These are phyloP conservation scores for Odontomachus brunneus DNA, from an alignment of 1,140 invertebrate genomes.

Conservation along the genomic window DNA sequence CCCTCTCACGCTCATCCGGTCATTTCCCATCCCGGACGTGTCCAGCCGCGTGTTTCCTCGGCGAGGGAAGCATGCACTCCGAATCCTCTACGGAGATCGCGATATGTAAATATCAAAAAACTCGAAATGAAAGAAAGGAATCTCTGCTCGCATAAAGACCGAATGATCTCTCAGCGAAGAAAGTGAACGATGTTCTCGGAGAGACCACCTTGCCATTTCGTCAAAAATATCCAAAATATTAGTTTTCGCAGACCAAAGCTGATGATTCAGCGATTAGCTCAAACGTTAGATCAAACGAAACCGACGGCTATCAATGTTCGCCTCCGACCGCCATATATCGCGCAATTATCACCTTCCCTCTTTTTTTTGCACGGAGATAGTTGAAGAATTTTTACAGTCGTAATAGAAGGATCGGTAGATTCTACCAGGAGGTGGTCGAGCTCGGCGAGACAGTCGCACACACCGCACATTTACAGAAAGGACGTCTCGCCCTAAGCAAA, in stretches of 20 bases:
- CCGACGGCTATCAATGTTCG: not conserved
- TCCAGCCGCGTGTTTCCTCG: conserved; percentile 71
- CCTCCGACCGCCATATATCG: conserved; percentile 5
- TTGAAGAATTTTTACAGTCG: conserved; percentile 51
- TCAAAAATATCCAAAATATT: too few species aligned
- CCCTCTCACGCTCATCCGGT: conserved; percentile 75
- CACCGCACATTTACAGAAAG: conserved; percentile 26
- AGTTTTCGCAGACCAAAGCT: too few species aligned
- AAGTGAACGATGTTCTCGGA: too few species aligned
- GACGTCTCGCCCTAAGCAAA: conserved; percentile 72
- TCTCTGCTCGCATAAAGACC: not conserved
- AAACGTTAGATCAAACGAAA: not conserved
- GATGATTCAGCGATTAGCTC: not conserved
- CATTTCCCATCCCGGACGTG: conserved; percentile 71
- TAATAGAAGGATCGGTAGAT: conserved; percentile 34
- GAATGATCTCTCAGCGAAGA: not conserved
- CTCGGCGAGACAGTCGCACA: conserved; percentile 3
- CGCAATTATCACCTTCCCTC: conserved; percentile 20
- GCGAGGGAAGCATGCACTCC: conserved; percentile 68
- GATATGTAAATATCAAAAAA: conserved; percentile 24
- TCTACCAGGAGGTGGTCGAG: conserved; percentile 27
- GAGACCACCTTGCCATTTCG: too few species aligned
- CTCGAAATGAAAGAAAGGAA: not conserved
- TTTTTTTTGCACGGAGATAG: conserved; percentile 11
- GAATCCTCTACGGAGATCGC: conserved; percentile 43